Percentiles rank a stretch among this genome's conserved stretches.
phyloP scores from a whole-genome alignment of 2,888 invertebrate genomes.

The Serripes groenlandicus region DNA sequence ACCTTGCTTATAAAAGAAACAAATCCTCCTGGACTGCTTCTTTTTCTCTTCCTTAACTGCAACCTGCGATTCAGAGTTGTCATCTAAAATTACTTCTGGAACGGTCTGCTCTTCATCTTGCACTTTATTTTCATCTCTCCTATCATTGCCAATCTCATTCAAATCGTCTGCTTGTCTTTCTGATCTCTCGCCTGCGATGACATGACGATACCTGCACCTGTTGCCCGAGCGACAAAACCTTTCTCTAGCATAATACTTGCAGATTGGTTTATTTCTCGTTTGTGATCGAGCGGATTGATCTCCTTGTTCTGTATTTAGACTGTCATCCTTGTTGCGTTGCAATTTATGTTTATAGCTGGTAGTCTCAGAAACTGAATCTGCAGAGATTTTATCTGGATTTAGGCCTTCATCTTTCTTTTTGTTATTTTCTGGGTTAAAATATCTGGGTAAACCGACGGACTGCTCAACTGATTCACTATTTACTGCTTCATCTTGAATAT shows the following conservation, averaged over 20 bases:
- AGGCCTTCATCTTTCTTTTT: constrained; percentile 34
- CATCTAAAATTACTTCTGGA: background rate
- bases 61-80: background rate
- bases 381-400: constrained; percentile 1
- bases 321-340: constrained; percentile 34
- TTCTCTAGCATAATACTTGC: constrained; percentile 64
- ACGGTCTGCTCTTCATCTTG: constrained; percentile 34
- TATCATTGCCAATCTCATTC: constrained; percentile 12
- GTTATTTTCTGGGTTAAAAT: background rate
- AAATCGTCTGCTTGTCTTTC: constrained; percentile 24
- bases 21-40: constrained; percentile 25
- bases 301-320: constrained; percentile 11
- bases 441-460: background rate
- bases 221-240: constrained; percentile 75
- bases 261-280: constrained; percentile 41
- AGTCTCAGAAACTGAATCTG: background rate
- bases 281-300: background rate
- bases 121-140: constrained; percentile 36
- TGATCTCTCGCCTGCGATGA: constrained; percentile 13
- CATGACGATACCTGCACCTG: constrained; percentile 70
- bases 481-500: constrained; percentile 53
- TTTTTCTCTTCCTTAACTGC: background rate
- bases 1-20: constrained; percentile 68
- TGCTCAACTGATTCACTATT: constrained; percentile 4
- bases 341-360: background rate